A percentile compares a stretch with the other conserved stretches of the same genome.
These are phyloP conservation scores for Scophthalmus maximus DNA, from an alignment of 2,113 vertebrate genomes.

Conservation along the genomic window DNA sequence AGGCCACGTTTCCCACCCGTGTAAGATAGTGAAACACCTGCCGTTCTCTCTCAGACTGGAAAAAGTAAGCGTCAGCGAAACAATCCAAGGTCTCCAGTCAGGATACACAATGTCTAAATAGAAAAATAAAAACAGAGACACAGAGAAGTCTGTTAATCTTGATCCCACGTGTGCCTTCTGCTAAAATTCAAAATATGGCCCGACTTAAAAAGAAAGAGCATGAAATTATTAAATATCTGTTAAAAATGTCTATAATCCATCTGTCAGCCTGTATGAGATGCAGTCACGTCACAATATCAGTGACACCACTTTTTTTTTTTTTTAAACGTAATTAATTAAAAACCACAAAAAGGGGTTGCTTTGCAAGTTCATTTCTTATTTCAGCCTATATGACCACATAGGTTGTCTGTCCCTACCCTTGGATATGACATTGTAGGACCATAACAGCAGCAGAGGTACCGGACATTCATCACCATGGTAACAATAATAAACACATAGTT, in stretches of 20 bases:
- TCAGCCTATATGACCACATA: not conserved
- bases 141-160: constrained; percentile 13
- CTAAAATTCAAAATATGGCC: constrained; percentile 8
- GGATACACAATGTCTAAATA: constrained; percentile 38
- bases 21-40: constrained; percentile 54
- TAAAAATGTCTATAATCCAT: not conserved
- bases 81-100: constrained; percentile 56
- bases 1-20: constrained; percentile 29
- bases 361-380: too few species aligned
- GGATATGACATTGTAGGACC: not conserved
- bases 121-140: constrained; percentile 27
- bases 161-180: constrained; percentile 1
- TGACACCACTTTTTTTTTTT: too few species aligned
- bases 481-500: not conserved
- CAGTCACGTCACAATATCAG: not conserved
- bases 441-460: not conserved
- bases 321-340: too few species aligned
- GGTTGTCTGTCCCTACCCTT: not conserved
- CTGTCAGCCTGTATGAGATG: not conserved
- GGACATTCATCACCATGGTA: not conserved
- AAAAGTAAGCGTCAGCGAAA: not conserved
- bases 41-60: constrained; percentile 30
- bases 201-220: not conserved
- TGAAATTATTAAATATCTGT: not conserved
- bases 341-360: too few species aligned